Percentiles rank a stretch among this genome's conserved stretches.
Conservation (phyloP, 2,888 invertebrate species). For the Lithophane semibrunnea region DNA sequence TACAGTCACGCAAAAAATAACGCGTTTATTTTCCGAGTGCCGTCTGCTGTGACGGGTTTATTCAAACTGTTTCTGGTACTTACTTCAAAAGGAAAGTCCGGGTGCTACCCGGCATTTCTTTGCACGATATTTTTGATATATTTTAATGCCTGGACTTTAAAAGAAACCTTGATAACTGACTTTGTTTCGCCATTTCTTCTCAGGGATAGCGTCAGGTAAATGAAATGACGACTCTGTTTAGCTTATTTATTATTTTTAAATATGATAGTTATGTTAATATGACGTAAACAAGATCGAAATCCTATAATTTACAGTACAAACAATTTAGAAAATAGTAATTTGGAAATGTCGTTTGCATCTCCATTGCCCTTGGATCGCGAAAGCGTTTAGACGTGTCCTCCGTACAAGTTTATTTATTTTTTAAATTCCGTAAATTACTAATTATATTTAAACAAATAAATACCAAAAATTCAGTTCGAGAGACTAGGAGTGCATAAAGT, state of each 20-base stretch:
- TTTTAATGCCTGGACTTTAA: neutral
- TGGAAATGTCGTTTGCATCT: no score
- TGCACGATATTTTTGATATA: neutral
- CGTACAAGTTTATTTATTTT: no score
- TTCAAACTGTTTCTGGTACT: neutral
- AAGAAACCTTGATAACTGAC: neutral
- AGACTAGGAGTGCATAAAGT: no score
- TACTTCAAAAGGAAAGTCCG: neutral
- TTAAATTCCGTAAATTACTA: no score
- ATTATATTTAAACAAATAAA: no score
- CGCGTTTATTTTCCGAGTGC: neutral
- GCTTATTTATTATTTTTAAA: neutral
- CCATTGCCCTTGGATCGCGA: no score
- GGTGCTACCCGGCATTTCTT: neutral
- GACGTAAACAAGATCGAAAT: neutral
- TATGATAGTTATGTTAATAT: neutral
- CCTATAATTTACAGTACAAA: neutral
- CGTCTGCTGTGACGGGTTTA: neutral
- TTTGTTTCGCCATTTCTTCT: neutral
- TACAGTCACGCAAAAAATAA: no score
- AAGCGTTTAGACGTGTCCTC: no score
- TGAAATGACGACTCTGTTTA: neutral
- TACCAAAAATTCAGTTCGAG: no score
- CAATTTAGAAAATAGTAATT: no score
- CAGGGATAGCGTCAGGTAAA: no score